These are phyloP conservation scores for Schizaphis graminum DNA, from an alignment of 2,888 invertebrate genomes.

Conservation along the genomic window DNA sequence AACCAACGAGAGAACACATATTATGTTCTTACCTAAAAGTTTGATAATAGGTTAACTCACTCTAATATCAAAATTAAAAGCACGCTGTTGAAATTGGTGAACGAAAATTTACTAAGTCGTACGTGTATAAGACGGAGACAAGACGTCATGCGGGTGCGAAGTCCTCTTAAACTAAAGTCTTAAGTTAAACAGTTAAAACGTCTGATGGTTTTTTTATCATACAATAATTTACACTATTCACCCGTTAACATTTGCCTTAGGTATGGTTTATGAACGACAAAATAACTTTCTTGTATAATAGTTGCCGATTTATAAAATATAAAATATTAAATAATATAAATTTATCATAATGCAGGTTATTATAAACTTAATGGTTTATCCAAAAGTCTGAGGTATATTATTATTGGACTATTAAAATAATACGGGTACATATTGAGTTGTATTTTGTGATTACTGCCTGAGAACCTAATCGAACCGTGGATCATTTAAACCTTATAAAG, in stretches of 20 bases:
- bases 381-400: not conserved
- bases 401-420: not conserved
- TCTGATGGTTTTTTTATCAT: not conserved
- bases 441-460: not conserved
- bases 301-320: not conserved
- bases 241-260: not conserved
- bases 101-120: too few species aligned
- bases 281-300: not conserved
- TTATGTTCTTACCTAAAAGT: too few species aligned
- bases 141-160: too few species aligned
- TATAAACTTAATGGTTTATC: not conserved
- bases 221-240: not conserved
- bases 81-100: too few species aligned
- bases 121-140: too few species aligned
- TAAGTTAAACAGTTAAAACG: not conserved
- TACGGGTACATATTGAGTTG: not conserved
- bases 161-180: too few species aligned
- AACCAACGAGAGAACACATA: too few species aligned
- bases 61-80: too few species aligned
- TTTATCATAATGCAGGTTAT: not conserved
- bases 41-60: too few species aligned
- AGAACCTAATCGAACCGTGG: too few species aligned
- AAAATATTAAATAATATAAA: not conserved
- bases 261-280: not conserved
- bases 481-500: not conserved